Evolutionary conservation across 2,113 vertebrate genomes (phyloP).

Genomic region (Phylloscopus whistleri): DNA sequence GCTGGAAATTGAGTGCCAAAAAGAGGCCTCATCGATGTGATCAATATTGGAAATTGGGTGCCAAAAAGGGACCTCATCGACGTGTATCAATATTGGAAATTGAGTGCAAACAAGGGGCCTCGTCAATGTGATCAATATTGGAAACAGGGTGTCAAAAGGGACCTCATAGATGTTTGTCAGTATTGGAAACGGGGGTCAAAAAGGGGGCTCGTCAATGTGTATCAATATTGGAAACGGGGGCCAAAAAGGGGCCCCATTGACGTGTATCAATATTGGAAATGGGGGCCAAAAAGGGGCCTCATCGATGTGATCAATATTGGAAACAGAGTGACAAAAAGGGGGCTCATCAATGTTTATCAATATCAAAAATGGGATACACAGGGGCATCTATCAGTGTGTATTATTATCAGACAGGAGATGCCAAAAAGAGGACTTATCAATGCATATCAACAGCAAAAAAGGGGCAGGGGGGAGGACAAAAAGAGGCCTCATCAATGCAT

Average conservation of each 20-base stretch:
- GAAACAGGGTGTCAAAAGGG: accelerated
- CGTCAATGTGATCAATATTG: accelerated
- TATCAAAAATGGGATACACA: not conserved
- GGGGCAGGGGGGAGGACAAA: too few species aligned
- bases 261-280: too few species aligned
- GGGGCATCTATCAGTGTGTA: too few species aligned
- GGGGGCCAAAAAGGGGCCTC: not conserved
- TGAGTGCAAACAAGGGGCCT: too few species aligned
- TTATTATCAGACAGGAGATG: not conserved
- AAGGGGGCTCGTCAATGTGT: accelerated
- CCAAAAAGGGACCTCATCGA: accelerated
- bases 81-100: accelerated
- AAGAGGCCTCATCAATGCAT: too few species aligned
- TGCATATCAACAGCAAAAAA: too few species aligned
- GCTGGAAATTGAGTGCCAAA: accelerated
- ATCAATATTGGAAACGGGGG: accelerated
- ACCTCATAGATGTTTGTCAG: too few species aligned
- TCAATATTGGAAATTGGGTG: accelerated
- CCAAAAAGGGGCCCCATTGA: too few species aligned
- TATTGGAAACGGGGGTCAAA: accelerated
- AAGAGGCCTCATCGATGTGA: too few species aligned
- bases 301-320: not conserved
- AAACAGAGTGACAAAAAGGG: too few species aligned
- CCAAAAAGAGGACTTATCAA: not conserved
- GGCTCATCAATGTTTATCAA: not conserved